phyloP scores from a whole-genome alignment of 2,113 vertebrate species.

The Thymallus thymallus region DNA sequence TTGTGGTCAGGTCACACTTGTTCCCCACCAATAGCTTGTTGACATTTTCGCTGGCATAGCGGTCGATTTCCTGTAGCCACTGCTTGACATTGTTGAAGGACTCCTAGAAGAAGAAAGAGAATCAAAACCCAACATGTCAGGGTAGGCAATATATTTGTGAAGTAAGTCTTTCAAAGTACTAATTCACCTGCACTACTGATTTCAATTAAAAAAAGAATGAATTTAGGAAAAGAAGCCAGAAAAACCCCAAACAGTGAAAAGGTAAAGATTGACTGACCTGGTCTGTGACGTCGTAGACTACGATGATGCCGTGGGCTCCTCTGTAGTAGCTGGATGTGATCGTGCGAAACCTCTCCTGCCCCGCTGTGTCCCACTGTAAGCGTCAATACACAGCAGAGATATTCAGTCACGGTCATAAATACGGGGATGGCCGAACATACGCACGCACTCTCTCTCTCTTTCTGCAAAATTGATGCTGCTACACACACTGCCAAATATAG shows the following conservation, averaged over 20 bases:
- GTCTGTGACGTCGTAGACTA: constrained; percentile 98
- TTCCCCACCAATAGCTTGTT: constrained; percentile 99
- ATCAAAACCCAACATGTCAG: not conserved
- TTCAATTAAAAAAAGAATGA: no score
- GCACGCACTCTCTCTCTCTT: no score
- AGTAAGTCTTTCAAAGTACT: not conserved
- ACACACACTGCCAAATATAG: no score
- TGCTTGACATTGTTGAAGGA: constrained; percentile 99
- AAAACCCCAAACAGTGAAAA: no score
- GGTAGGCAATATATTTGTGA: not conserved
- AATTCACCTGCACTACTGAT: not conserved
- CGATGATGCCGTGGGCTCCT: constrained; percentile 98
- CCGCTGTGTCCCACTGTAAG: constrained; percentile 94
- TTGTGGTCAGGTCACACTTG: constrained; percentile 98
- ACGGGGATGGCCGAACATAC: not conserved
- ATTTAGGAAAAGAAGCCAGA: no score
- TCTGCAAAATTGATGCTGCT: not conserved
- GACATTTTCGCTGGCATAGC: constrained; percentile 98
- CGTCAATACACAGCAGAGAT: not conserved
- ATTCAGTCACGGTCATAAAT: not conserved
- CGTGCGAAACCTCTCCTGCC: constrained; percentile 97
- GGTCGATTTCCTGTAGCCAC: constrained; percentile 99
- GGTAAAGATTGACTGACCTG: constrained; percentile 76
- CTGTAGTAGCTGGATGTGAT: constrained; percentile 99
- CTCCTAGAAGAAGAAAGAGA: constrained; percentile 73